Conservation (phyloP, 30 jellyfish, hydroid and myxozoan genomes). For the Clytia hemisphaerica region DNA sequence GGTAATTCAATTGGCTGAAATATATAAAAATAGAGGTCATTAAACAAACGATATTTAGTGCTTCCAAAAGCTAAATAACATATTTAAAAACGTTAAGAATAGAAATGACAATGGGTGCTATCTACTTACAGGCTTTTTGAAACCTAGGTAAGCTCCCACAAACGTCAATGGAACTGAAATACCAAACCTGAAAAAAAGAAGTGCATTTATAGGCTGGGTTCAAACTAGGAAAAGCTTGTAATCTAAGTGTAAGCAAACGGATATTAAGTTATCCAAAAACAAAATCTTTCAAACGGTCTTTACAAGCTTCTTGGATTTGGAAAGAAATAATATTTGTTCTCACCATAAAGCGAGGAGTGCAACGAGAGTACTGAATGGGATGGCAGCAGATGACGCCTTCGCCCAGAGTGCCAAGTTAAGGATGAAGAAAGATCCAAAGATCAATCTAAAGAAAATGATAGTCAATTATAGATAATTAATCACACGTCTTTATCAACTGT, state of each 20-base stretch:
- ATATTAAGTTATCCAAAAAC: too few species aligned
- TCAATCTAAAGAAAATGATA: constrained; percentile 35
- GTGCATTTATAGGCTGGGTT: too few species aligned
- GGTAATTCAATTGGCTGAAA: constrained; percentile 84
- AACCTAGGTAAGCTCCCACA: constrained; percentile 94
- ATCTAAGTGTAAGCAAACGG: too few species aligned
- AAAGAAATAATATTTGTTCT: constrained; percentile 26
- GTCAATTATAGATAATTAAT: neutral
- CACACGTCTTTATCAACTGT: neutral
- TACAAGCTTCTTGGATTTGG: too few species aligned
- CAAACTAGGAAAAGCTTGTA: too few species aligned
- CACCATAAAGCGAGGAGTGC: constrained; percentile 92
- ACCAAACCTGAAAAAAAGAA: constrained; percentile 83
- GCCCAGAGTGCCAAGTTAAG: constrained; percentile 87
- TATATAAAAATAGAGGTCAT: neutral
- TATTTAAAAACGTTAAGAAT: too few species aligned
- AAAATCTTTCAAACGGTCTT: too few species aligned
- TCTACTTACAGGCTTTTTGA: constrained; percentile 69
- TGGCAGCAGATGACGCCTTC: constrained; percentile 91
- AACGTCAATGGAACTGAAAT: constrained; percentile 91
- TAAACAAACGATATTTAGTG: neutral
- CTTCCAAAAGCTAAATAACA: too few species aligned
- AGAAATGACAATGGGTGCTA: too few species aligned
- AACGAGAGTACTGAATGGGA: constrained; percentile 85
- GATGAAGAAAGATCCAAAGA: constrained; percentile 70